Evolutionary conservation across 2,113 vertebrate species (phyloP).

Genomic region (Phoenicopterus ruber): DNA sequence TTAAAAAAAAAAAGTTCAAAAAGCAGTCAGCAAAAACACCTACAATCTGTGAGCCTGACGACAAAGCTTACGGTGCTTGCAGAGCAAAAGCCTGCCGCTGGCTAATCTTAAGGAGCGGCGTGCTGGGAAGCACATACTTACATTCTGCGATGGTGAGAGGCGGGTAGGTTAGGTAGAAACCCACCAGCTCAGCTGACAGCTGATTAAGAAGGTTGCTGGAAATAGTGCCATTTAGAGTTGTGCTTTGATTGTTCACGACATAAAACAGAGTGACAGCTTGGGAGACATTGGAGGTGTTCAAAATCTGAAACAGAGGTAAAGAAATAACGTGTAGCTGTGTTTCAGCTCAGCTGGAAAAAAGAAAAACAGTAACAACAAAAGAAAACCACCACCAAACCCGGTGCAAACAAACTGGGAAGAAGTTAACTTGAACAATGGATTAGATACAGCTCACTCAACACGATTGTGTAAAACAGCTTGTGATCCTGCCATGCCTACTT

Average conservation of each 20-base stretch:
- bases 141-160: slow-evolving; percentile 94
- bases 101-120: neutral
- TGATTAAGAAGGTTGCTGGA: slow-evolving; percentile 93
- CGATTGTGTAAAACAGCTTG: neutral
- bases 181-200: slow-evolving; percentile 94
- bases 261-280: slow-evolving; percentile 92
- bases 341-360: neutral
- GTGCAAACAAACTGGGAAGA: neutral
- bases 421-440: neutral
- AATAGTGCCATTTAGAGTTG: slow-evolving; percentile 85
- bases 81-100: neutral
- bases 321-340: neutral
- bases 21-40: neutral
- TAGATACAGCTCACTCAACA: neutral
- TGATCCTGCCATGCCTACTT: neutral
- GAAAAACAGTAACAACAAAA: neutral
- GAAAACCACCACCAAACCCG: neutral
- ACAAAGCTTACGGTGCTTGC: neutral
- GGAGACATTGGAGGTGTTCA: slow-evolving; percentile 84
- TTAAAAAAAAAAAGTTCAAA: neutral
- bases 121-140: slow-evolving; percentile 71
- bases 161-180: slow-evolving; percentile 96
- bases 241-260: slow-evolving; percentile 86
- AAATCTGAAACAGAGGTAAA: slow-evolving; percentile 78
- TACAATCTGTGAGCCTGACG: neutral